Evolutionary conservation across 2,797 vertebrate genomes (phyloP).

Genomic region (Myiotriccus ornatus): DNA sequence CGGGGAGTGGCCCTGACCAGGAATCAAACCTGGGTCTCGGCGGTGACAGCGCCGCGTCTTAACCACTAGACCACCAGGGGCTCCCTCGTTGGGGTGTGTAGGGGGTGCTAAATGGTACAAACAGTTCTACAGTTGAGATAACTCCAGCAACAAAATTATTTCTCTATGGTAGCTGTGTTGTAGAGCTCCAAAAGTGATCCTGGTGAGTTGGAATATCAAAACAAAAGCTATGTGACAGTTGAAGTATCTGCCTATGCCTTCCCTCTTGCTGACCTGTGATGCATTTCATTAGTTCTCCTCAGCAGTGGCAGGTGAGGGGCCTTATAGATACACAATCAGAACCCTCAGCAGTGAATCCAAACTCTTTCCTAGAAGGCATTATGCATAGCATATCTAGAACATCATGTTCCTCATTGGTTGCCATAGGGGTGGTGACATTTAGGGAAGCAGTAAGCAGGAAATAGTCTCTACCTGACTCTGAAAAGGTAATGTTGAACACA

Average conservation of each 20-base stretch:
- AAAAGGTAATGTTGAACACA: background rate
- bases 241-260: background rate
- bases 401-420: background rate
- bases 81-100: too few relatives aligned
- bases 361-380: background rate
- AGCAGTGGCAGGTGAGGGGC: background rate
- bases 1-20: too few relatives aligned
- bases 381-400: background rate
- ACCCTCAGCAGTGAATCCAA: background rate
- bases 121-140: background rate
- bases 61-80: too few relatives aligned
- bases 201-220: background rate
- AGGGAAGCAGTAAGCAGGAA: background rate
- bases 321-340: background rate
- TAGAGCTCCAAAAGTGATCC: background rate
- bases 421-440: background rate
- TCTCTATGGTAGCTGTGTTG: background rate
- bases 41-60: too few relatives aligned
- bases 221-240: background rate
- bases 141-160: background rate
- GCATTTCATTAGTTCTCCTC: background rate
- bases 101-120: background rate
- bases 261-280: background rate
- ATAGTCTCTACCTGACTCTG: background rate
- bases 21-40: too few relatives aligned